phyloP scores from a whole-genome alignment of 2,888 invertebrate genomes.

The Vesta saturnalis region DNA sequence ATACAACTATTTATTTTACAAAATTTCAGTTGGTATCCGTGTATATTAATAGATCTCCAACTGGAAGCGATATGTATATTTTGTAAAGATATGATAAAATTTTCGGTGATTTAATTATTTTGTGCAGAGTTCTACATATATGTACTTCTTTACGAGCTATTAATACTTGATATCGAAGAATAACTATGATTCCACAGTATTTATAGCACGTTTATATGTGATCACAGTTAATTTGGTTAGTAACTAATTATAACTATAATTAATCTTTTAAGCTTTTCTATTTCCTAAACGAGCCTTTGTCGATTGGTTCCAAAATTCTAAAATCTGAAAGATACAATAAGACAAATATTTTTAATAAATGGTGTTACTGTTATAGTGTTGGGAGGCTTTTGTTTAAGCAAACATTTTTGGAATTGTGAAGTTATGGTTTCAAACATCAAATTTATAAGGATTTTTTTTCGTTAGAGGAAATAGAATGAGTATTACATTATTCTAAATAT shows the following conservation, averaged over 20 bases:
- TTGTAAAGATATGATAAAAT: constrained; percentile 56
- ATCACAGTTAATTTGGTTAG: constrained; percentile 59
- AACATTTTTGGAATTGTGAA: too few species aligned
- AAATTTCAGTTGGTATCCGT: constrained; percentile 49
- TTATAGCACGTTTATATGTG: constrained; percentile 47
- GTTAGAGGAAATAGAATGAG: constrained; percentile 28
- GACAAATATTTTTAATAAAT: too few species aligned
- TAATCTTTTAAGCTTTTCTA: constrained; percentile 27
- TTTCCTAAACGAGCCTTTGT: constrained; percentile 25
- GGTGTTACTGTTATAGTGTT: too few species aligned
- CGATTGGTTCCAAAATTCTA: neutral
- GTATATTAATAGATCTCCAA: constrained; percentile 57
- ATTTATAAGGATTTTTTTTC: neutral
- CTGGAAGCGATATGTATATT: constrained; percentile 63
- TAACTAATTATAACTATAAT: constrained; percentile 33
- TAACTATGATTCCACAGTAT: constrained; percentile 48
- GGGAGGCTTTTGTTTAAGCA: too few species aligned
- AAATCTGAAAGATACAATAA: too few species aligned
- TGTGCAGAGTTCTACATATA: constrained; percentile 38
- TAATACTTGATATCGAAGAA: constrained; percentile 40
- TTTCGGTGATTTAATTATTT: constrained; percentile 38
- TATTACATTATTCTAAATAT: constrained; percentile 17
- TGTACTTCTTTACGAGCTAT: constrained; percentile 30
- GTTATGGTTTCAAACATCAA: neutral
- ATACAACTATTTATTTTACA: constrained; percentile 49